A percentile compares a stretch with the other conserved stretches of the same genome.
phyloP scores from a whole-genome alignment of 2,113 vertebrate genomes.

The Eulemur rufifrons region DNA sequence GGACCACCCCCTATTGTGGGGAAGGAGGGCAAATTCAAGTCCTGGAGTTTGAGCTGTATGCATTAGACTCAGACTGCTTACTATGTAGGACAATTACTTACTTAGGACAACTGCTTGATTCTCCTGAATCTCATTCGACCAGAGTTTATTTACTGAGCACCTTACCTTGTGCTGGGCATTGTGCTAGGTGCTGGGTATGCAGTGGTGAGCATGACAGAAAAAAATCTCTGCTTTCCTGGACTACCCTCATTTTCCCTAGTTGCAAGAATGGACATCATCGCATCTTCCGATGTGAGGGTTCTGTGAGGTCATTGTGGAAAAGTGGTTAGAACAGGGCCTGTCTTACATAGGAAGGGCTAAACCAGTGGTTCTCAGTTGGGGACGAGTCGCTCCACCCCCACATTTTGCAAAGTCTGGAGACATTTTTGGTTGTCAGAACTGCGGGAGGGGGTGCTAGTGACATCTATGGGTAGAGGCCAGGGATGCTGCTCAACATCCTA shows the following conservation, averaged over 20 bases:
- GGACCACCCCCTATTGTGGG: neutral
- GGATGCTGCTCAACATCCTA: neutral
- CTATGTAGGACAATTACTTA: neutral
- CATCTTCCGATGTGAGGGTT: neutral
- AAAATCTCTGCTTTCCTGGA: neutral
- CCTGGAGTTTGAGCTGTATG: neutral
- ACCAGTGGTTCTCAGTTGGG: neutral
- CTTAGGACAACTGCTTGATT: conserved; percentile 4
- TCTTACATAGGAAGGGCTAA: neutral
- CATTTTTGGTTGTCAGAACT: conserved; percentile 29
- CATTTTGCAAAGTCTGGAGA: conserved; percentile 9
- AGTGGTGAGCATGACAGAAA: neutral
- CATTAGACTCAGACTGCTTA: neutral
- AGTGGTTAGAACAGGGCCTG: neutral
- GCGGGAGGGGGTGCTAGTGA: neutral
- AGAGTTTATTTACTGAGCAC: conserved; percentile 7
- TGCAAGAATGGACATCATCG: neutral
- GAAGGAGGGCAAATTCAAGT: neutral
- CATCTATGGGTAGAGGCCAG: neutral
- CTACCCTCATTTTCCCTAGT: neutral
- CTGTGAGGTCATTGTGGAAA: neutral
- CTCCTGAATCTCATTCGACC: neutral
- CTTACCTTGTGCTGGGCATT: conserved; percentile 13
- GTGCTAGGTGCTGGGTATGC: neutral
- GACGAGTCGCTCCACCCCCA: too few species aligned